Percentiles rank a stretch among this genome's conserved stretches.
Conservation (phyloP, 2,888 invertebrate genomes). For the Blera fallax region DNA sequence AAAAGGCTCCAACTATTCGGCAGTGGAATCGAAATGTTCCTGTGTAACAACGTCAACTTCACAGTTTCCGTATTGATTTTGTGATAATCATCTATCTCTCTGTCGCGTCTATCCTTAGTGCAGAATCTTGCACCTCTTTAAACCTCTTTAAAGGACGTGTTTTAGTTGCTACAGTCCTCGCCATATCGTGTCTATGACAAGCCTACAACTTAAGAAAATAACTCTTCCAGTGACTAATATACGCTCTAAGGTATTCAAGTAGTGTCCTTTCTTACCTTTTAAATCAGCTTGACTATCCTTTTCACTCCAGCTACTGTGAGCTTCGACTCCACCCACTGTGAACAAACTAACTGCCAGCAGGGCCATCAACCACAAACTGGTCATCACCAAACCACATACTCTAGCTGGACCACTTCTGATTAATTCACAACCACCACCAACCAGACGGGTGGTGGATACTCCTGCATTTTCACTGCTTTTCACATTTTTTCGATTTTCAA, state of each 20-base stretch:
- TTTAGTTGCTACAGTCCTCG: no score
- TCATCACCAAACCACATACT: slow-evolving; percentile 17
- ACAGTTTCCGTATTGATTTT: no score
- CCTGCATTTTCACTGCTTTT: slow-evolving; percentile 23
- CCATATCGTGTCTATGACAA: no score
- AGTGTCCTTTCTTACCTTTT: slow-evolving; percentile 22
- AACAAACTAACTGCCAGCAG: background rate
- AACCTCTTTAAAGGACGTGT: no score
- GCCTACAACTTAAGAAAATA: no score
- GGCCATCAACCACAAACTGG: slow-evolving; percentile 36
- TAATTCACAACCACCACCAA: slow-evolving; percentile 15
- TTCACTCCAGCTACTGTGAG: background rate
- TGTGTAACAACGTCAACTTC: no score
- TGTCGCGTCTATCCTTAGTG: no score
- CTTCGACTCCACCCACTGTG: slow-evolving; percentile 25
- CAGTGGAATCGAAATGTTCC: no score
- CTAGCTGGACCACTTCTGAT: background rate
- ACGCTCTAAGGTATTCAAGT: background rate
- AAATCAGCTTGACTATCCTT: slow-evolving; percentile 31
- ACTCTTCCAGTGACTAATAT: no score
- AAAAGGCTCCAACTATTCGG: no score
- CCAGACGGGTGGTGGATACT: background rate
- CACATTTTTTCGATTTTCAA: slow-evolving; percentile 17
- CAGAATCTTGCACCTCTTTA: no score
- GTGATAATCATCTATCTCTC: no score